Base-by-base conservation (phyloP, 2,113 vertebrate genomes). In the Procavia capensis region DNA sequence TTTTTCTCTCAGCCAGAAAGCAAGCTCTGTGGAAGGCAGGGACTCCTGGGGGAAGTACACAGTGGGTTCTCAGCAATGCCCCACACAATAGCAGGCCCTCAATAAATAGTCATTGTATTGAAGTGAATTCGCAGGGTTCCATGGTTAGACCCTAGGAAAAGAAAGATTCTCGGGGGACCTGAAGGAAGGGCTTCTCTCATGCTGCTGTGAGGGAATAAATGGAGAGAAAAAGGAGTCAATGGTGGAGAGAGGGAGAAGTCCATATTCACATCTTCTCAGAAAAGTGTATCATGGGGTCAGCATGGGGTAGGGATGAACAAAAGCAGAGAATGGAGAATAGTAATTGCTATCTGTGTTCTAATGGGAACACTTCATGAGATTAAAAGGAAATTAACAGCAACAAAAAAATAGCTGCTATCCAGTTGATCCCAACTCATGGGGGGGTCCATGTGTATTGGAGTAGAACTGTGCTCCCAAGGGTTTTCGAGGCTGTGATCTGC, bases 141-240 rank as follows among this genome's bases (percentile, higher is more conserved):
- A 36, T 31, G 25, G 5, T 22, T 41, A n/a, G 84, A 31, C 86
- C 81, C 47, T 8, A 34, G 88, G 75, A 66, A 66, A 41, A 92
- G 41, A 64, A 10, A 1, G 20, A 1, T 13, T n/a, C 24, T 0
- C 3, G 6, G 27, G 27, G 57, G 61, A 9, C 22, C 34, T 0
- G 14, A 19, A 34, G 24, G 36, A 85, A 24, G 66, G 27, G 5
- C 1, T 75, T 59, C 8, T 70, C 83, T n/a, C 59, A 34, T 43
- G 79, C 45, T 41, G 50, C 57, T 0, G 0, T 1, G 61, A 27
- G 20, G 17, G 4, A 41, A 24, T 50, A 45, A 41, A 25, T 7
- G 25, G 29, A 74, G 36, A 59, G 74, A 9, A 45, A 66, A 59
- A 80, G 64, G 27, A n/a, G 41, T 14, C 31, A 63, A 59, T 14